Percentiles rank a stretch among this genome's conserved stretches.
Conservation (phyloP, 2,797 vertebrate genomes). For the Psittacula derbiana region DNA sequence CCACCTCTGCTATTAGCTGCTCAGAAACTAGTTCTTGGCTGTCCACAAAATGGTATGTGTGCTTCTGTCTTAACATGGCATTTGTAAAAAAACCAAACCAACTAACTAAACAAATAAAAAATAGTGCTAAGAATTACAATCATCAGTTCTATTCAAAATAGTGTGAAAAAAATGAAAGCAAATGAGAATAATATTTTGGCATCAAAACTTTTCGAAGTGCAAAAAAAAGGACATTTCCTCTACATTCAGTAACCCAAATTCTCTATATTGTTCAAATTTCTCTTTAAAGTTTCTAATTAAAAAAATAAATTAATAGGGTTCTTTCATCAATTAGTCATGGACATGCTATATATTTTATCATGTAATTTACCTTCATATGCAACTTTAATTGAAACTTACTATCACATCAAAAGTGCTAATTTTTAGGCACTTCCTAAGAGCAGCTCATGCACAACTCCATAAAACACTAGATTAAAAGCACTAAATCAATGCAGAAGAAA, state of each 20-base stretch:
- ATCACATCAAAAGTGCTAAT: not conserved
- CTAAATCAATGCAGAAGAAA: not conserved
- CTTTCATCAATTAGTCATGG: not conserved
- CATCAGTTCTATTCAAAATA: not conserved
- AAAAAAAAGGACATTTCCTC: not conserved
- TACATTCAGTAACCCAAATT: not conserved
- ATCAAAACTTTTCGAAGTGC: not conserved
- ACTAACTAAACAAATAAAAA: not conserved
- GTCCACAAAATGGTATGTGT: not conserved
- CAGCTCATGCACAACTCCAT: not conserved
- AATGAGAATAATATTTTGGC: not conserved
- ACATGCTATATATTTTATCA: not conserved
- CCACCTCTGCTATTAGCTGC: not conserved
- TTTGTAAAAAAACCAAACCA: not conserved
- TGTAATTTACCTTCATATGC: not conserved
- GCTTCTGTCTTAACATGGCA: not conserved
- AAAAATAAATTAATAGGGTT: not conserved
- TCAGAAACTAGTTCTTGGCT: not conserved
- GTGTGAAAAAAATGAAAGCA: not conserved
- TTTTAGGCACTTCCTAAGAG: not conserved
- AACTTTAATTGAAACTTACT: not conserved
- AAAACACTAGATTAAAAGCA: not conserved
- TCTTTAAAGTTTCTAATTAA: not conserved
- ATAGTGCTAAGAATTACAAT: not conserved
- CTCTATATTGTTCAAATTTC: not conserved